phyloP scores from a whole-genome alignment of 2,888 invertebrate species.

The Neria commutata region DNA sequence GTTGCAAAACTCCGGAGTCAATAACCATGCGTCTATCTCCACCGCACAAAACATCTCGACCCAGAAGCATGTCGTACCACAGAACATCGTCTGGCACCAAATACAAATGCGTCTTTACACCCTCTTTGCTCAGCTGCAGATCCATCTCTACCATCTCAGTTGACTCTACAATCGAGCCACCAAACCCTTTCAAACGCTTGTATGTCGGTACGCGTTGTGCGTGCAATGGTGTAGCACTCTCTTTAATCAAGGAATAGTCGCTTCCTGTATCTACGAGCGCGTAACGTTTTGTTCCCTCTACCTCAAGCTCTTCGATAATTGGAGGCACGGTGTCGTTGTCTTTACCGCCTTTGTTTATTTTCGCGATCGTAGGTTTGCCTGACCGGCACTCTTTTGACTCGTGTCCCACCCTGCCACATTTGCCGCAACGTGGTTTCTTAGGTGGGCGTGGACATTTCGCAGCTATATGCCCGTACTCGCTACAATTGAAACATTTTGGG shows the following conservation, averaged over 20 bases:
- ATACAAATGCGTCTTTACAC: constrained; percentile 5
- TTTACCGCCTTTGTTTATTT: not conserved
- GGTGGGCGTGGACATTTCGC: not conserved
- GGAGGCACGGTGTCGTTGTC: not conserved
- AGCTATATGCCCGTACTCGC: not conserved
- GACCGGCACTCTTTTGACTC: not conserved
- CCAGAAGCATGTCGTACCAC: not conserved
- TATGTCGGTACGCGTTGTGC: not conserved
- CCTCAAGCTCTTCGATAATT: constrained; percentile 5
- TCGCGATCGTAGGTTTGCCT: not conserved
- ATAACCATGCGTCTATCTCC: constrained; percentile 18
- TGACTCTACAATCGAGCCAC: constrained; percentile 23
- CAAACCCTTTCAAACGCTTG: constrained; percentile 26
- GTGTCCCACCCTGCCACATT: not conserved
- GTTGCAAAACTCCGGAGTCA: constrained; percentile 14
- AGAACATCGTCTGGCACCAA: constrained; percentile 19
- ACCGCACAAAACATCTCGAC: constrained; percentile 24
- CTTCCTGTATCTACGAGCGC: constrained; percentile 27
- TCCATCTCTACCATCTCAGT: constrained; percentile 6
- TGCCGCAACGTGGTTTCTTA: not conserved
- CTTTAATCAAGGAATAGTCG: constrained; percentile 17
- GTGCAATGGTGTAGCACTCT: constrained; percentile 1
- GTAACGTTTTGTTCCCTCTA: constrained; percentile 1
- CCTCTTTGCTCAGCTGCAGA: constrained; percentile 14
- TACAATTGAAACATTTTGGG: constrained; percentile 8